Base-by-base conservation (phyloP, 2,113 vertebrate species). In the Ramphastos sulfuratus region DNA sequence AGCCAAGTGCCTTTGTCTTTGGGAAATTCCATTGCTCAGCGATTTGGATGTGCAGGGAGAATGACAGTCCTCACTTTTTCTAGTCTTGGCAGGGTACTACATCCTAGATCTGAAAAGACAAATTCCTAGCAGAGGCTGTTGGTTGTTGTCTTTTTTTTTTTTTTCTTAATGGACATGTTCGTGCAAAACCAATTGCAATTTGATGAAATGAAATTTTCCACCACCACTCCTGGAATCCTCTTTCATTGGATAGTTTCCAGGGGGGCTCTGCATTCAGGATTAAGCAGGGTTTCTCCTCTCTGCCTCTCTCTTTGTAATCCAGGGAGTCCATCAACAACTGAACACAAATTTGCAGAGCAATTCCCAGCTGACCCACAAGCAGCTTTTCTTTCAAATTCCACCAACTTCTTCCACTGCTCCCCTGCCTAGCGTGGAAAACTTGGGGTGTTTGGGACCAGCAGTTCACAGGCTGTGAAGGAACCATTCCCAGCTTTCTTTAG, bases 311-410 rank as follows among this genome's bases (percentile, higher is more conserved):
- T 88, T 87, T 76, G 63, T 54, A 76, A 82, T 52, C 56, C 86
- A 82, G 80, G 60, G 70, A 65, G 55, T 77, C 71, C 11, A 2
- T 89, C 81, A 82, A 87, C 77, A 85, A n/a, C 94, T 78, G 87
- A 90, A 88, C 39, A 74, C 44, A 89, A 82, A 89, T 86, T 76
- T 86, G 21, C 39, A 27, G 35, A 87, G 92, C 91, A 82, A 93
- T 90, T 90, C 94, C 69, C 82, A 88, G 74, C 76, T 86, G 90
- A 94, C 74, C 95, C 75, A 15, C 82, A 59, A 90, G 63, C 72
- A 96, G 92, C 86, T 97, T 91, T 88, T 8, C 7, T 91, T 91
- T 89, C 89, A 72, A 61, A 96, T 97, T 93, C 94, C 92, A 58
- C 56, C 52, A 63, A 17, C 35, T 52, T 31, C 9, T 91, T 87